Base-by-base conservation (phyloP, 2,797 vertebrate genomes). In the Lagodon rhomboides region DNA sequence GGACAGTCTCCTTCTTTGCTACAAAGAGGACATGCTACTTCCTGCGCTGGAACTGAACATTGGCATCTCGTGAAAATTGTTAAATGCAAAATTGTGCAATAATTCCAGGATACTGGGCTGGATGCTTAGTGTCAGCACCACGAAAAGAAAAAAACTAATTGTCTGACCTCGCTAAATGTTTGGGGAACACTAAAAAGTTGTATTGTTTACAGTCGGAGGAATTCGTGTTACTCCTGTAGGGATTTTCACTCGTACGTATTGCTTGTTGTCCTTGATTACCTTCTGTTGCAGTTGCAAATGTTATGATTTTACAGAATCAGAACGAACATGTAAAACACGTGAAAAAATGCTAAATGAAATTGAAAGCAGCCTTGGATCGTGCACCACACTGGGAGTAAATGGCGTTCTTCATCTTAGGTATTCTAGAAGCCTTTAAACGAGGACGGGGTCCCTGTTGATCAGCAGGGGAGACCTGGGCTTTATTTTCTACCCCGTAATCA, bases 401-500 rank as follows among this genome's bases (percentile, higher is more conserved):
- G 8, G 1, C 15, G 13, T 3, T 8, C 38, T 46, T 44, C 38
- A 18, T 64, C 38, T 15, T 6, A 12, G 15, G 22, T 38, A 55
- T 72, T 58, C n/a, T 71, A 1, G 38, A 34, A 20, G 50, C 15
- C 8, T 61, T 67, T 50, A 47, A 47, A 70, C 41, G 4, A n/a
- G 44, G 53, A 64, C 16, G 1, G 46, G 34, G 15, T 73, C 65
- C 73, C 18, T 54, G 59, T 17, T 66, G 72, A 77, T 81, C 75
- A 75, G 68, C 71, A 68, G 73, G 64, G 61, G 18, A 69, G 77
- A 80, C 75, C 75, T 68, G 60, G 30, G 47, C 22, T 82, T 62
- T 62, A 80, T 81, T 76, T 80, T 60, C 73, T 63, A 49, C 68
- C 59, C 61, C 23, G 41, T 87, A 86, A 87, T 85, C 79, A 82